A percentile compares a stretch with the other conserved stretches of the same genome.
phyloP scores from a whole-genome alignment of 2,888 invertebrate species.

The Magallana nippona region DNA sequence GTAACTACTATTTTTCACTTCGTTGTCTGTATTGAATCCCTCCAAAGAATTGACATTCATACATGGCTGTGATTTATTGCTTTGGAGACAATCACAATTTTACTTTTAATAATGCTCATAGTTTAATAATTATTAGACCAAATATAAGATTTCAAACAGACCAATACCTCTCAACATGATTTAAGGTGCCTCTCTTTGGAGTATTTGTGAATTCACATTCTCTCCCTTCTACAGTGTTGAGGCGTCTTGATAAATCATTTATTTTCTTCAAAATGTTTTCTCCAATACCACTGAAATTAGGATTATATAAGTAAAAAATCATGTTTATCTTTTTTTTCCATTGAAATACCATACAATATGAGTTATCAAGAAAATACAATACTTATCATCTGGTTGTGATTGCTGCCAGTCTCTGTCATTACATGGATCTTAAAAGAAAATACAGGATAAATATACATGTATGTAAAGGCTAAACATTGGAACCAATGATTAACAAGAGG shows the following conservation, averaged over 20 bases:
- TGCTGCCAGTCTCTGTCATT: background rate
- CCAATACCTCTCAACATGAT: background rate
- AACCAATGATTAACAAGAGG: too few species aligned
- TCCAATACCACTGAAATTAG: constrained; percentile 55
- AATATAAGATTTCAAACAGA: background rate
- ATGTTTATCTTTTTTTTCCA: background rate
- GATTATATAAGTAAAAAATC: background rate
- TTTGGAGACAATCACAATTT: background rate
- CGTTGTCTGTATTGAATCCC: background rate
- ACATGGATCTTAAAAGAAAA: background rate
- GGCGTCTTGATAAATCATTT: constrained; percentile 57
- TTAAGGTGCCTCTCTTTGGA: constrained; percentile 20
- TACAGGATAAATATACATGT: background rate
- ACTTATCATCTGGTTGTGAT: constrained; percentile 3
- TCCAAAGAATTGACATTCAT: background rate
- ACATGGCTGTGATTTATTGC: background rate
- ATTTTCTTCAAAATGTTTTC: constrained; percentile 61
- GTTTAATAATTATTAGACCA: too few species aligned
- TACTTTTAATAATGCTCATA: background rate
- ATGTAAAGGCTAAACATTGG: background rate
- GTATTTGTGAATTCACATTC: constrained; percentile 8
- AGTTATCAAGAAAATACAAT: background rate
- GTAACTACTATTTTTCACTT: background rate
- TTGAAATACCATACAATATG: too few species aligned
- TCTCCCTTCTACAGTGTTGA: constrained; percentile 55